Conservation (phyloP, 2,888 invertebrate species). For the Omphaloscelis lunosa region DNA sequence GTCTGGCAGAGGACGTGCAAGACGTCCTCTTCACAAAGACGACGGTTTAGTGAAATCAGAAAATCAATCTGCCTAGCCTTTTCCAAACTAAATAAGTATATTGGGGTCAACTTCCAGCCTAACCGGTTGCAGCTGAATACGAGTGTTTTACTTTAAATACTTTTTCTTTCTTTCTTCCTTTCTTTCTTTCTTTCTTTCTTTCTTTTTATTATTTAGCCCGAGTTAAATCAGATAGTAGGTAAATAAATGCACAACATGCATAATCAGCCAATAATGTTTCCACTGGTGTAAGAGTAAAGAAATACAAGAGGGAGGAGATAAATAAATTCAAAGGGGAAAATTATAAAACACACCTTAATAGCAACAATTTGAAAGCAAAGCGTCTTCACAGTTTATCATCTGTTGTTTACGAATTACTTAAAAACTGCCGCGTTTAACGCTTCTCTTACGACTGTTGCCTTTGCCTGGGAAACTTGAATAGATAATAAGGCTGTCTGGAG, state of each 20-base stretch:
- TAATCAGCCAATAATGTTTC: too few species aligned
- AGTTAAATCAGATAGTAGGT: neutral
- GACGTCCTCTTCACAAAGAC: too few species aligned
- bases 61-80: neutral
- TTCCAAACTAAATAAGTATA: neutral
- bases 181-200: too few species aligned
- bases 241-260: neutral
- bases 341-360: slow-evolving; percentile 13
- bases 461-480: slow-evolving; percentile 26
- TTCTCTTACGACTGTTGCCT: slow-evolving; percentile 34
- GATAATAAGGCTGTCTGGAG: slow-evolving; percentile 36
- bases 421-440: slow-evolving; percentile 29
- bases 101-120: neutral
- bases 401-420: slow-evolving; percentile 30
- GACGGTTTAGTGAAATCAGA: neutral
- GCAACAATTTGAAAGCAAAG: slow-evolving; percentile 31
- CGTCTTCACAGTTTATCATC: slow-evolving; percentile 5
- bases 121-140: neutral
- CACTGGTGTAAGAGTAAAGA: too few species aligned
- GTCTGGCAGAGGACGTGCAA: neutral
- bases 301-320: too few species aligned
- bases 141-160: too few species aligned
- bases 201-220: neutral
- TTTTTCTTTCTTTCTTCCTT: too few species aligned
- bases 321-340: neutral